These are phyloP conservation scores for Gambelia wislizenii DNA, from an alignment of 2,797 vertebrate genomes.

Conservation along the genomic window DNA sequence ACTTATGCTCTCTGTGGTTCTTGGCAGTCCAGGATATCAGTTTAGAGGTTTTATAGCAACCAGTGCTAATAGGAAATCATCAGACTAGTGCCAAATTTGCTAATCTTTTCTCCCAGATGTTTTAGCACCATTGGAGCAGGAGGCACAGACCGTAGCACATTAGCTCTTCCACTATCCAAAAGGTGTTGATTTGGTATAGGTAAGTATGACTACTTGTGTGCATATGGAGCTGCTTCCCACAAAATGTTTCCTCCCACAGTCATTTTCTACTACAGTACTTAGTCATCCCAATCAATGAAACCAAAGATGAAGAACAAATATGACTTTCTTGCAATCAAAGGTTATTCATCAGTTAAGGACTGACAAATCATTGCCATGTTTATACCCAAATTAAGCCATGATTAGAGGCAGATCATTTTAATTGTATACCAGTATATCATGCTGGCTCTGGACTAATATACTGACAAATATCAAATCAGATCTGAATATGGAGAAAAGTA, in stretches of 20 bases:
- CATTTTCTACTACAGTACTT: conserved; percentile 50
- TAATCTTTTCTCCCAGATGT: background rate
- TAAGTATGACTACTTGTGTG: background rate
- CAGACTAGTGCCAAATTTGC: background rate
- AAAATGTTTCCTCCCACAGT: fast-evolving
- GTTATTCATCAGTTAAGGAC: background rate
- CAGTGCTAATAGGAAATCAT: background rate
- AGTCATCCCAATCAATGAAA: background rate
- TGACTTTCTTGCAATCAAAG: background rate
- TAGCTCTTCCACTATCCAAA: background rate
- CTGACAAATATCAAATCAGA: fast-evolving
- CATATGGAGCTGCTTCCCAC: conserved; percentile 15
- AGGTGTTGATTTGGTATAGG: background rate
- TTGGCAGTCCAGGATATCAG: background rate
- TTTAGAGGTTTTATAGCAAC: background rate
- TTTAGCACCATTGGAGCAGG: background rate
- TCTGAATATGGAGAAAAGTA: fast-evolving
- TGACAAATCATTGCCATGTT: fast-evolving
- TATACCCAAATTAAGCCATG: conserved; percentile 11
- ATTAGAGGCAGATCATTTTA: background rate
- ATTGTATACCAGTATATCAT: background rate
- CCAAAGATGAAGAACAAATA: conserved; percentile 9
- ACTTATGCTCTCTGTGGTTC: background rate
- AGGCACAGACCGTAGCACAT: background rate
- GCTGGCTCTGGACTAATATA: fast-evolving